Evolutionary conservation across 2,888 invertebrate species (phyloP), one percentile per base, ranked within the genome.

Genomic region (Plebejus melissa): DNA sequence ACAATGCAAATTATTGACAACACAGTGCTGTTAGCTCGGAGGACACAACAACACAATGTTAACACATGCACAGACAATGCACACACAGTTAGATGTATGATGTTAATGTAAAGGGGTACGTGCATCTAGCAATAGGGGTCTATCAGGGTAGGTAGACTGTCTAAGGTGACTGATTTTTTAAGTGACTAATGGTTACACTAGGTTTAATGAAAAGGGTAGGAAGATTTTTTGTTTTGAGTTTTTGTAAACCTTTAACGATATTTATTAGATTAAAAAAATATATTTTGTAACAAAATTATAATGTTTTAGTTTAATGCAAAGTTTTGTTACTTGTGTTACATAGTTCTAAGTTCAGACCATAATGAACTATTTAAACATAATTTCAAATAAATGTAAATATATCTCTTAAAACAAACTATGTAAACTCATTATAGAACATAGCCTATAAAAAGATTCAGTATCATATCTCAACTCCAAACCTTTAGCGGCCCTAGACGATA

Each of bases 11-110:
- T 76, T 13, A 57, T 70, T 57, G 16, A 36, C 58, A 70, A 58
- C 60, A 57, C 57, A 50, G 75, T 77, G 74, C 69, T 50, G 36
- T 74, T 76, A 75, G 77, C 71, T 76, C 75, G 77, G 76, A 78
- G 74, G 71, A 69, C n/a, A 70, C 22, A 54, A 60, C 57, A 75
- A 72, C 65, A 77, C 65, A 60, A 69, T 69, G 76, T 74, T 74
- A 76, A 76, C 76, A 77, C 75, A 77, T 72, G 76, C 76, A 77
- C 75, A 80, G 77, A 79, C 79, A 76, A 78, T 79, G 76, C 78
- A 76, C 77, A 78, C 77, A 78, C 77, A 76, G 41, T 41, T 16
- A 54, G 57, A 69, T 58, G 60, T 60, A 41, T 77, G 22, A 22
- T 71, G 28, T 71, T 46, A 28, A 28, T 41, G 22, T 22, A 22